Conservation (phyloP, 2,888 invertebrate genomes). For the Ellobium chinense region DNA sequence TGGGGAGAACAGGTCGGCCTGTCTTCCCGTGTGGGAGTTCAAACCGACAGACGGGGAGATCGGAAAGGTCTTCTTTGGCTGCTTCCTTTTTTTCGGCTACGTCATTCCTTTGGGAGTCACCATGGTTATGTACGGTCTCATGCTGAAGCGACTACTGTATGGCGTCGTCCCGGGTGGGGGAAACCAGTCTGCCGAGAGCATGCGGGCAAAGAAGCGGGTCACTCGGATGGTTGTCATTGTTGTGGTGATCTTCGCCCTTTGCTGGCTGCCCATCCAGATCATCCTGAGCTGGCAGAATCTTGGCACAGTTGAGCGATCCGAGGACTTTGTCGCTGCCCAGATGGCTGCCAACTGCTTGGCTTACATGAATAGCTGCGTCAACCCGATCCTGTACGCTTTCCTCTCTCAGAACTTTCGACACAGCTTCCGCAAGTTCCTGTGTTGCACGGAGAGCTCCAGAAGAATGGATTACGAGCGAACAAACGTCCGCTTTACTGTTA, state of each 20-base stretch:
- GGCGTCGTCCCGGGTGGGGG: constrained; percentile 86
- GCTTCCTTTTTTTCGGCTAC: constrained; percentile 91
- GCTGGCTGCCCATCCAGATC: constrained; percentile 90
- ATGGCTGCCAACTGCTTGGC: constrained; percentile 81
- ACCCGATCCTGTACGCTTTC: constrained; percentile 96
- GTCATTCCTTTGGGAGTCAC: constrained; percentile 92
- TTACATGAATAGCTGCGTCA: constrained; percentile 96
- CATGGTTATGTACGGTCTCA: constrained; percentile 91
- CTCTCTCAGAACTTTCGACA: constrained; percentile 95
- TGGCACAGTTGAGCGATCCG: constrained; percentile 83
- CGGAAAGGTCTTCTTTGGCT: constrained; percentile 62
- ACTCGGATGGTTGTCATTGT: constrained; percentile 95
- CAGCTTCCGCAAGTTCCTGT: constrained; percentile 84
- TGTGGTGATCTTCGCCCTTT: constrained; percentile 90
- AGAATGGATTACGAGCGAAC: constrained; percentile 70
- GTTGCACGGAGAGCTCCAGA: constrained; percentile 61
- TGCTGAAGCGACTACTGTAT: constrained; percentile 92
- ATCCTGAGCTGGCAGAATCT: constrained; percentile 85
- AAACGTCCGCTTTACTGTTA: constrained; percentile 57
- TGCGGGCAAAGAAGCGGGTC: constrained; percentile 91
- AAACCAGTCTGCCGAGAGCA: constrained; percentile 87
- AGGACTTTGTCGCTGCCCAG: constrained; percentile 80
- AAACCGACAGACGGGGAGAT: neutral
- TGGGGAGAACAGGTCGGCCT: constrained; percentile 78
- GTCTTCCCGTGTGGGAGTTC: constrained; percentile 57